Evolutionary conservation across 2,113 vertebrate genomes (phyloP), one percentile per base, ranked within the genome.

Genomic region (Oreotrochilus melanogaster): DNA sequence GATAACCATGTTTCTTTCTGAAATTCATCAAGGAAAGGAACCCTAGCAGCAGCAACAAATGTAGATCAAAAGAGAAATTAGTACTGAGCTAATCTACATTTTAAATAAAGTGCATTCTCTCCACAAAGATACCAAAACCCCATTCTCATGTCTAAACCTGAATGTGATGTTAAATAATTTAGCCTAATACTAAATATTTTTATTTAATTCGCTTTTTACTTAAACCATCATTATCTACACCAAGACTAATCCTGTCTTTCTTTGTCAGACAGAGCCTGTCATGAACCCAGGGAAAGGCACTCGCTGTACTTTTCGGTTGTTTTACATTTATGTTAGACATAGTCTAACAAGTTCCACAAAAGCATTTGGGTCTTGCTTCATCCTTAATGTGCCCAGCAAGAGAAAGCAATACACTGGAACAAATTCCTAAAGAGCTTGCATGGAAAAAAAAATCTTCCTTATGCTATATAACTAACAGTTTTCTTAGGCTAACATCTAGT

Each of bases 1-100:
- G 50, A 48, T 57, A 33, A 39, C 23, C 48, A 19, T 22, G 42
- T 45, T 81, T 83, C 56, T 30, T 53, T 78, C 84, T 39, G 54
- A 72, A 94, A 85, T 43, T 57, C 21, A 43, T 48, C 50, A 50
- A 45, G n/a, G 73, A 9, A 82, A 83, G 47, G 33, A 67, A 89
- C 39, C 65, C 54, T 6, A 42, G 30, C 35, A 79, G 75, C 67
- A 80, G 12, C 10, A 39, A 39, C 39, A 39, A 39, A 39, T 39
- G 39, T 39, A 39, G 39, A 39, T 39, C 39, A 39, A 39, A 39
- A 39, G 39, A 39, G 39, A 39, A 39, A 39, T 39, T 61, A 19
- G 25, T 47, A 86, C 28, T 33, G 89, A 93, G 75, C 84, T 51
- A 81, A 48, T 83, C 93, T 84, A 67, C 48, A 54, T 94, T 88